A percentile compares a stretch with the other conserved stretches of the same genome.
phyloP scores from a whole-genome alignment of 64 coral and sea anemone genomes.

The Anthopleura sola region DNA sequence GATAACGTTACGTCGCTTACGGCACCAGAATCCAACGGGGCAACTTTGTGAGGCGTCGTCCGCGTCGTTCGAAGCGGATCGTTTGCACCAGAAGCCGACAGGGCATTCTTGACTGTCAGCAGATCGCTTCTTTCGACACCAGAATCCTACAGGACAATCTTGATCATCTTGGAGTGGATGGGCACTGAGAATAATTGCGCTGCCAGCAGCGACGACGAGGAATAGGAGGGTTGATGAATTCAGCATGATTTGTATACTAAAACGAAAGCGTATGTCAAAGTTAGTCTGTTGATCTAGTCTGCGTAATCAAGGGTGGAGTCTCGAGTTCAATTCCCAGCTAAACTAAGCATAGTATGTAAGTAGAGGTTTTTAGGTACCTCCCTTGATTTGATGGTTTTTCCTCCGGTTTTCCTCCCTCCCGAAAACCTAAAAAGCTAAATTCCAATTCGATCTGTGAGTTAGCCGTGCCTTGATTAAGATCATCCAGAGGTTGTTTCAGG shows the following conservation, averaged over 20 bases:
- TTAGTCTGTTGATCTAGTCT: not conserved
- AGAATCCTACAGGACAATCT: slow-evolving; percentile 49
- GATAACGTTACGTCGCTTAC: slow-evolving; percentile 39
- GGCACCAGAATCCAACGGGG: slow-evolving; percentile 49
- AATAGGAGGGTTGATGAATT: slow-evolving; percentile 1
- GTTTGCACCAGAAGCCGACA: slow-evolving; percentile 46
- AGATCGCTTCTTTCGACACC: slow-evolving; percentile 52
- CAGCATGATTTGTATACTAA: not conserved
- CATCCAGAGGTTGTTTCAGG: too few relatives aligned
- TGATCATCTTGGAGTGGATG: not conserved
- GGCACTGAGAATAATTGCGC: not conserved
- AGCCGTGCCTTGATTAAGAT: too few relatives aligned
- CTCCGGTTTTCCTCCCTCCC: too few relatives aligned
- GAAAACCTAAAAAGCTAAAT: too few relatives aligned
- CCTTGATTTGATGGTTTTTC: too few relatives aligned
- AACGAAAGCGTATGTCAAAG: not conserved
- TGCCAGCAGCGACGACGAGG: not conserved
- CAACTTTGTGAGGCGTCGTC: slow-evolving; percentile 3
- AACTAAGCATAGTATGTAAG: too few relatives aligned
- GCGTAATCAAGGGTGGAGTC: too few relatives aligned
- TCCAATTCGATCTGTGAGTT: too few relatives aligned
- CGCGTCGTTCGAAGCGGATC: not conserved
- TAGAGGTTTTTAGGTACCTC: too few relatives aligned
- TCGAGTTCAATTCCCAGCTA: too few relatives aligned
- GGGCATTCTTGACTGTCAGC: slow-evolving; percentile 37